Evolutionary conservation across 2,888 invertebrate species (phyloP).

Genomic region (Luffia ferchaultella): DNA sequence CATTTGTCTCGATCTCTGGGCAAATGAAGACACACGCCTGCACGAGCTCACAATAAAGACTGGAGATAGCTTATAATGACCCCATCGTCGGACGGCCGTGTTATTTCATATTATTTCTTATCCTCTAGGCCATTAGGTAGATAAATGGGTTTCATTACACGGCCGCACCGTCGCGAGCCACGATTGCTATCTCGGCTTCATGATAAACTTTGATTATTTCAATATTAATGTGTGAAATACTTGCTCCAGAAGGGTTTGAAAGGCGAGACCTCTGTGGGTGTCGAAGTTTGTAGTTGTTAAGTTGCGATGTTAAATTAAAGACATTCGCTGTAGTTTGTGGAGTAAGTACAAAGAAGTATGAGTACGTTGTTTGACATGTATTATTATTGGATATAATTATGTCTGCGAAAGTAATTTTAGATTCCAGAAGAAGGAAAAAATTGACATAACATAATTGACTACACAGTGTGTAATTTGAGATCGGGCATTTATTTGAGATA

Average conservation of each 20-base stretch:
- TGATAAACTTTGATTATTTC: background rate
- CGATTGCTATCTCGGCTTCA: background rate
- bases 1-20: background rate
- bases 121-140: constrained; percentile 6
- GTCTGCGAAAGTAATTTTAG: too few species aligned
- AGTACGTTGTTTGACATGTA: too few species aligned
- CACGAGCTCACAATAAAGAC: background rate
- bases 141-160: constrained; percentile 5
- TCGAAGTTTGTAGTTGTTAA: too few species aligned
- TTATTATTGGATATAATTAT: too few species aligned
- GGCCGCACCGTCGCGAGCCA: background rate
- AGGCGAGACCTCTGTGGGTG: too few species aligned
- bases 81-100: constrained; percentile 7
- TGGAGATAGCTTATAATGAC: constrained; percentile 10
- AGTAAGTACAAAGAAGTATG: too few species aligned
- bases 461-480: too few species aligned
- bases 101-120: constrained; percentile 15
- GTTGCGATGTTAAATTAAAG: too few species aligned
- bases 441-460: too few species aligned
- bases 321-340: too few species aligned
- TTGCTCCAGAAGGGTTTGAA: background rate
- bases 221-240: background rate
- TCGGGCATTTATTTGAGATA: too few species aligned
- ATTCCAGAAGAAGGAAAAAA: too few species aligned
- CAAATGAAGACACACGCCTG: constrained; percentile 13